Evolutionary conservation across 2,113 vertebrate species (phyloP).

Genomic region (Ellobius talpinus): DNA sequence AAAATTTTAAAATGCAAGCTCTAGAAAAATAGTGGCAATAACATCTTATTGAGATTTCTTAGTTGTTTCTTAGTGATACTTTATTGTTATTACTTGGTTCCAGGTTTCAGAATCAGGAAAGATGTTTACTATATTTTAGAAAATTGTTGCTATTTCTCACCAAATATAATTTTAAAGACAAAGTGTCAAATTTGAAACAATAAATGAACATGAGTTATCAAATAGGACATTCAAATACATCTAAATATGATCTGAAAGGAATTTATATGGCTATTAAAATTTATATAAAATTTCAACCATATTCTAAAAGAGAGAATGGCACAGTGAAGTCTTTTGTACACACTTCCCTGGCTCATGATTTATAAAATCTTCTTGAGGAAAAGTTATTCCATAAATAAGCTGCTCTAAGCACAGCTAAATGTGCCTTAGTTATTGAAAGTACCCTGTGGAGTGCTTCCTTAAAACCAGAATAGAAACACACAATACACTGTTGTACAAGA

Average conservation of each 20-base stretch:
- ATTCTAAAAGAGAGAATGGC: slow-evolving; percentile 47
- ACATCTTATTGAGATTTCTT: slow-evolving; percentile 25
- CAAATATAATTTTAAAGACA: slow-evolving; percentile 64
- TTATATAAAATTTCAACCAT: slow-evolving; percentile 29
- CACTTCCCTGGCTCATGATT: not conserved
- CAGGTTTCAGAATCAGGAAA: slow-evolving; percentile 49
- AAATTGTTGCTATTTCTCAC: slow-evolving; percentile 53
- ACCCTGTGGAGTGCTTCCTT: slow-evolving; percentile 12
- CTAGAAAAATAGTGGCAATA: slow-evolving; percentile 32
- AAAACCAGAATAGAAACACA: slow-evolving; percentile 49
- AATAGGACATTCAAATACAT: slow-evolving; percentile 37
- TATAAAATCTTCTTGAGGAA: slow-evolving; percentile 28
- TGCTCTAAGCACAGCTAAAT: slow-evolving; percentile 28
- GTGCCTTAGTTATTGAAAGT: slow-evolving; percentile 2
- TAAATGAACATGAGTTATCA: not conserved
- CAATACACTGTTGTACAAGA: not conserved
- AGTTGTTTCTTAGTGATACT: not conserved
- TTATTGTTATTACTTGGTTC: slow-evolving; percentile 40
- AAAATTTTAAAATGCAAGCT: slow-evolving; percentile 31
- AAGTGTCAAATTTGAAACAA: slow-evolving; percentile 38
- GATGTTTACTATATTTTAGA: slow-evolving; percentile 53
- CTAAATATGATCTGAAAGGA: slow-evolving; percentile 32
- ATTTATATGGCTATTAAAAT: slow-evolving; percentile 39
- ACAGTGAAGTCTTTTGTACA: slow-evolving; percentile 19
- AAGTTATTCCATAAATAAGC: slow-evolving; percentile 24